phyloP scores from a whole-genome alignment of 1,140 invertebrate genomes.

The Cherax quadricarinatus region DNA sequence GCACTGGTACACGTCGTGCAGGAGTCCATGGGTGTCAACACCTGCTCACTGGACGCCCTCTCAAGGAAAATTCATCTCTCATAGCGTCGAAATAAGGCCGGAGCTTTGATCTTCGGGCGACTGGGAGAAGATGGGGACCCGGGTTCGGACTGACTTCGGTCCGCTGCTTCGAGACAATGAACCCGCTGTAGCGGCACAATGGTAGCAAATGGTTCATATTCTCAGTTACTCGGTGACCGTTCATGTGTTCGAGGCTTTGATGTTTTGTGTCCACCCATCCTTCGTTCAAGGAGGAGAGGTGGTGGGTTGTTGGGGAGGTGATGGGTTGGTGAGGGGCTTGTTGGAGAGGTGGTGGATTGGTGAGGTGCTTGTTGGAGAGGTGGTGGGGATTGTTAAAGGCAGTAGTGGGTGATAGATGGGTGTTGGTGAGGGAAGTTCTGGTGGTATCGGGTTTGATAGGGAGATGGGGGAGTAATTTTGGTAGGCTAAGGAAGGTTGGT shows the following conservation, averaged over 20 bases:
- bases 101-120: constrained; percentile 17
- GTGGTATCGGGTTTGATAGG: no score
- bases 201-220: constrained; percentile 56
- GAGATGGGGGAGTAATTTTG: no score
- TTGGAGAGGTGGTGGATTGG: not conserved
- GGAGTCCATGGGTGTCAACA: not conserved
- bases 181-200: constrained; percentile 40
- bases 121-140: not conserved
- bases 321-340: not conserved
- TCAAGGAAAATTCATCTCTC: constrained; percentile 39
- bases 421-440: no score
- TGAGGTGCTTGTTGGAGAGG: not conserved
- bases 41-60: constrained; percentile 23
- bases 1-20: not conserved
- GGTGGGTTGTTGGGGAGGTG: not conserved
- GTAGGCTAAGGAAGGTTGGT: no score
- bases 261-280: constrained; percentile 23
- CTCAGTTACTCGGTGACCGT: constrained; percentile 53
- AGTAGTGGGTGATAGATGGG: not conserved
- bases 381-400: not conserved
- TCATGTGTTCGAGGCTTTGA: constrained; percentile 53
- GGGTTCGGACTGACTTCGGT: constrained; percentile 1
- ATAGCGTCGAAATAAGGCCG: constrained; percentile 15
- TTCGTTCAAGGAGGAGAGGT: not conserved
- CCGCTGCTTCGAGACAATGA: constrained; percentile 55